Evolutionary conservation across 1,140 invertebrate genomes (phyloP), one percentile per base, ranked within the genome.

Genomic region (Eriocheir sinensis): DNA sequence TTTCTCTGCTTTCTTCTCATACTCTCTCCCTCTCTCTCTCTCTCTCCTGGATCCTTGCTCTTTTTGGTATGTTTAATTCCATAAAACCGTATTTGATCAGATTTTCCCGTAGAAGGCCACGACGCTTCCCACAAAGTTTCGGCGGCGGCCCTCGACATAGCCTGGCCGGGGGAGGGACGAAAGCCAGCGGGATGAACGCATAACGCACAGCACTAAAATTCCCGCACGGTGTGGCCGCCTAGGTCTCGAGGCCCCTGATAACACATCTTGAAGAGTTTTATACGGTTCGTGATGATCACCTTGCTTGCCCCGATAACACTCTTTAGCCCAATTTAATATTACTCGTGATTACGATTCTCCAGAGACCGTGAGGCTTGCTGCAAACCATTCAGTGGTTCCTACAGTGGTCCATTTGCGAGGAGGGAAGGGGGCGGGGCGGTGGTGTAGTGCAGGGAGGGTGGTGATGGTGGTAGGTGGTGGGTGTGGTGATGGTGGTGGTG

Each of bases 261-360:
- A 41, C 91, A 92, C 80, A 92, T 92, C 91, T 81, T 41, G 79
- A 32, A 41, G 83, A 92, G 91, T 83, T 92, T 92, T 92, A 92
- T 92, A 85, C 91, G 38, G 79, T 83, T 81, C 80, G 91, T 92
- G 83, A 92, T 92, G 80, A 83, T 79, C 80, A 83, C 79, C 38
- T 72, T 32, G 12, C 38, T 27, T 81, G 8, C 34, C 6, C 3
- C 91, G 91, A 92, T 92, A 92, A 92, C 91, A 92, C 91, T 92
- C 80, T 92, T 92, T 92, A 92, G 83, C 91, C 91, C 91, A 92
- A 92, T 92, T 92, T 92, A 92, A 92, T 92, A 92, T 92, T 92
- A 92, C 91, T 83, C 79, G 79, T 92, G 91, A 92, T 92, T 92
- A 83, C 91, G 38, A 92, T 92, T 92, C 80, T 92, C 41, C 40